Percentiles rank a stretch among this genome's conserved stretches.
These are phyloP conservation scores for Lysiphlebus fabarum DNA, from an alignment of 1,140 invertebrate species.

Conservation along the genomic window DNA sequence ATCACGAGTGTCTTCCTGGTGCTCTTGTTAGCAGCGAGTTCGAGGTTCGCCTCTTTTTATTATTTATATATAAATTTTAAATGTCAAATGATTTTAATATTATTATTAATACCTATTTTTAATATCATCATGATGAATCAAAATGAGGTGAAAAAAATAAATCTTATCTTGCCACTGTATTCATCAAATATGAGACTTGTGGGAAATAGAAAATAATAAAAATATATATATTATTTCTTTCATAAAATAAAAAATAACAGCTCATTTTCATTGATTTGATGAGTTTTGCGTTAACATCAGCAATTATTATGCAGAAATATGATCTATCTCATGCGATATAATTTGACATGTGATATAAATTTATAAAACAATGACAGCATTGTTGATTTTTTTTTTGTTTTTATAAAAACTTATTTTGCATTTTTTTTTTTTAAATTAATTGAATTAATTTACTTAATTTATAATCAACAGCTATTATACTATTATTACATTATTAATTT, in stretches of 20 bases:
- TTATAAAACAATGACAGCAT: constrained; percentile 25
- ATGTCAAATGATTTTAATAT: neutral
- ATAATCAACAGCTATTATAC: neutral
- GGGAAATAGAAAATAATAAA: constrained; percentile 23
- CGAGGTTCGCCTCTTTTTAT: constrained; percentile 42
- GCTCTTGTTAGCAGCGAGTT: constrained; percentile 38
- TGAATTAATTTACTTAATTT: too few relatives aligned
- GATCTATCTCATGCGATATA: constrained; percentile 33
- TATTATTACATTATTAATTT: neutral
- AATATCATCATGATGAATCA: too few relatives aligned
- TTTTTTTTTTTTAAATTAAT: neutral
- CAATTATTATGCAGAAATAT: constrained; percentile 28
- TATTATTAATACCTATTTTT: too few relatives aligned
- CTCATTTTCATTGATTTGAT: constrained; percentile 16
- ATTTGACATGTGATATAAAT: constrained; percentile 24
- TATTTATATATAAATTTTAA: neutral
- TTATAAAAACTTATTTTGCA: constrained; percentile 8
- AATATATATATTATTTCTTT: neutral
- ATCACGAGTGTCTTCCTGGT: constrained; percentile 40
- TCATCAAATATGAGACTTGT: constrained; percentile 22
- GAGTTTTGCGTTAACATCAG: constrained; percentile 17
- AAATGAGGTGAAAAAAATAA: too few relatives aligned
- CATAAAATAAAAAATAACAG: too few relatives aligned
- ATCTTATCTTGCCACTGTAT: too few relatives aligned
- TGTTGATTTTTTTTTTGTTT: constrained; percentile 16